These are phyloP conservation scores for Sebastolobus altivelis DNA, from an alignment of 2,797 vertebrate genomes.

Conservation along the genomic window DNA sequence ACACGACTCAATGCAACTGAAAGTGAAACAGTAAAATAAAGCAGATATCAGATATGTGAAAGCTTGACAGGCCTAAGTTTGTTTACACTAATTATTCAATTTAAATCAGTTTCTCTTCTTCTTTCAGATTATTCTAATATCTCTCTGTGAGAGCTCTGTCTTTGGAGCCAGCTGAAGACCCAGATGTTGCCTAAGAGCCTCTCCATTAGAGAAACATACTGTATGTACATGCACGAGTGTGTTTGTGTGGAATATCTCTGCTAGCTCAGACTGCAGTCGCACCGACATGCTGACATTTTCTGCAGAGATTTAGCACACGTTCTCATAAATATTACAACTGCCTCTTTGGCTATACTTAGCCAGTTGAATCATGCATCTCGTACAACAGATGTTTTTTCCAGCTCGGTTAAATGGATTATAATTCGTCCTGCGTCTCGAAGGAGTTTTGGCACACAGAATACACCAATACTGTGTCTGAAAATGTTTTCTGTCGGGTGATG, in stretches of 20 bases:
- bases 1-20: no score
- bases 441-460: not conserved
- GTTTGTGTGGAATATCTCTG: constrained; percentile 14
- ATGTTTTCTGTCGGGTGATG: not conserved
- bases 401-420: constrained; percentile 33
- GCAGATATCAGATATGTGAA: no score
- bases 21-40: no score
- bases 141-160: not conserved
- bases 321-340: constrained; percentile 65
- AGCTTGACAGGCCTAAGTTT: not conserved
- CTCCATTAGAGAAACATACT: constrained; percentile 5
- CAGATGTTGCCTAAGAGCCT: not conserved
- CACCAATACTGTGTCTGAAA: not conserved
- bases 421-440: constrained; percentile 14
- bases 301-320: constrained; percentile 49
- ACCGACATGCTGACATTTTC: constrained; percentile 11
- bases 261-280: constrained; percentile 7
- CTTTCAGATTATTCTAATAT: not conserved
- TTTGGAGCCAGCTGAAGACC: not conserved
- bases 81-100: not conserved
- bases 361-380: constrained; percentile 53
- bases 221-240: constrained; percentile 4
- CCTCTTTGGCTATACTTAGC: constrained; percentile 62
- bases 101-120: not conserved
- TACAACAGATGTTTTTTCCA: constrained; percentile 36